Conservation (phyloP, 2,113 vertebrate genomes). For the Pelmatolapia mariae region DNA sequence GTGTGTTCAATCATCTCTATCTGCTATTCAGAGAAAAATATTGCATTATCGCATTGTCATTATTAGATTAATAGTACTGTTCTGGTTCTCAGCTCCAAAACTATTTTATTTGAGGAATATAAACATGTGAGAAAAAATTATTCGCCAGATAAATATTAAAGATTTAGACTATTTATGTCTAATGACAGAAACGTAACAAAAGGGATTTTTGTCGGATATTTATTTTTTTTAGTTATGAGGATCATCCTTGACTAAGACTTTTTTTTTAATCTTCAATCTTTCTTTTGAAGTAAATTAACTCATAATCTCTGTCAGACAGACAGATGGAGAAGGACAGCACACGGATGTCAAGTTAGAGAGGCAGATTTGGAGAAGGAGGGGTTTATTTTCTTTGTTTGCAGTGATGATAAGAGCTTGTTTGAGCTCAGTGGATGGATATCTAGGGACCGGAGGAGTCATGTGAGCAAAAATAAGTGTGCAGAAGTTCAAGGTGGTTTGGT, state of each 20-base stretch:
- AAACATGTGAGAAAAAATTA: background rate
- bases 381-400: background rate
- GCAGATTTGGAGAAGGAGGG: background rate
- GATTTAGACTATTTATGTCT: background rate
- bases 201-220: background rate
- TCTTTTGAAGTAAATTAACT: background rate
- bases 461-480: background rate
- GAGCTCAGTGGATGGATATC: background rate
- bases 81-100: background rate
- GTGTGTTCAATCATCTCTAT: background rate
- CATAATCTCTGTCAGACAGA: background rate
- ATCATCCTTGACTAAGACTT: background rate
- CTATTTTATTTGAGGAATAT: background rate
- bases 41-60: background rate
- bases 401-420: background rate
- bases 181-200: background rate
- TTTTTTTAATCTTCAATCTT: background rate
- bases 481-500: background rate
- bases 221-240: background rate
- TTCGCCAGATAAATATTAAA: background rate
- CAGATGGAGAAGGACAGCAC: conserved; percentile 4
- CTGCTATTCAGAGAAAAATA: background rate
- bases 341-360: background rate
- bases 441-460: background rate
- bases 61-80: background rate